Evolutionary conservation across 2,113 vertebrate genomes (phyloP).

Genomic region (Neogobius melanostomus): DNA sequence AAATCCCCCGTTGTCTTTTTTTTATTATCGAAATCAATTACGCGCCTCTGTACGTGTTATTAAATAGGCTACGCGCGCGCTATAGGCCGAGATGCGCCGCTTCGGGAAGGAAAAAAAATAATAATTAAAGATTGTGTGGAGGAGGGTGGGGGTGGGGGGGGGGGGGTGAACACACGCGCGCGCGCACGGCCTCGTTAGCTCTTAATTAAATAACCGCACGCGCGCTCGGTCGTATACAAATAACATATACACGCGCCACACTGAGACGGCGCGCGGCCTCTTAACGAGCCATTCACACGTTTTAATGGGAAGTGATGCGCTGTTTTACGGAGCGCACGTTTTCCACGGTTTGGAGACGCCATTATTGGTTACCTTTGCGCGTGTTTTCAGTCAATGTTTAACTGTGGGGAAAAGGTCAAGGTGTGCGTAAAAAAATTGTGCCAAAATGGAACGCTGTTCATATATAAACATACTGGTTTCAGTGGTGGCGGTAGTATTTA

Average conservation of each 20-base stretch:
- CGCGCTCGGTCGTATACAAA: constrained; percentile 25
- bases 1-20: constrained; percentile 14
- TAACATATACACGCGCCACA: neutral
- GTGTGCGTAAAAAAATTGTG: neutral
- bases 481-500: too few species aligned
- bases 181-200: constrained; percentile 61
- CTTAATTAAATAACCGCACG: constrained; percentile 63
- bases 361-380: neutral
- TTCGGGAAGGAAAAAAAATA: constrained; percentile 34
- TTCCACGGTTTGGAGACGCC: neutral
- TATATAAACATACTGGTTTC: too few species aligned
- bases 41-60: constrained; percentile 30
- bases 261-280: neutral
- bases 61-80: constrained; percentile 32
- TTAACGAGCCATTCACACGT: constrained; percentile 1
- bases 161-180: constrained; percentile 37
- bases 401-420: neutral
- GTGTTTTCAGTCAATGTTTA: neutral
- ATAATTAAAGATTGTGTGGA: constrained; percentile 52
- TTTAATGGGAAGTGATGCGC: neutral
- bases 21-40: constrained; percentile 57
- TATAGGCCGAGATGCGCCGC: constrained; percentile 39
- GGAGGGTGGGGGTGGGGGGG: neutral
- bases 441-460: neutral
- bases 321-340: neutral